Evolutionary conservation across 2,888 invertebrate genomes (phyloP), one percentile per base, ranked within the genome.

Genomic region (Hydropsyche betteni): DNA sequence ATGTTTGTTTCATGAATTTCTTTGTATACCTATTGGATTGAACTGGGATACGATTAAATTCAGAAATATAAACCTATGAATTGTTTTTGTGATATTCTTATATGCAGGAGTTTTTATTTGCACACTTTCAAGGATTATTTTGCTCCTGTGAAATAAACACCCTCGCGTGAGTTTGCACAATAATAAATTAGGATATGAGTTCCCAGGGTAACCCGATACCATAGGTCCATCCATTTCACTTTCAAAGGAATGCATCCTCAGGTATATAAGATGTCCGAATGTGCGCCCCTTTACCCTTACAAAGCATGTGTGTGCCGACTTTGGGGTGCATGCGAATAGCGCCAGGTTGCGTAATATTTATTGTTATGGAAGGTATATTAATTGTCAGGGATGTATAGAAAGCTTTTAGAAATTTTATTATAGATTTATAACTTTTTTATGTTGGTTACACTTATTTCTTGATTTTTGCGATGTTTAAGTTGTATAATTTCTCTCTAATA

Each of bases 171-270:
- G 50, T 53, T 70, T 70, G 70, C 70, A 70, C 70, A 70, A 69
- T 50, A 69, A 69, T 51, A 50, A 69, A 69, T 51, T 69, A 69
- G 70, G 51, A 51, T 53, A 70, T 53, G 53, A 74, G 74, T 79
- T 79, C 79, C 79, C 79, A 79, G 76, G 77, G 79, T 77, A 79
- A 79, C 79, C 79, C 74, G 77, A 79, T 73, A 77, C 75, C 64
- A 64, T 7, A 36, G 64, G 76, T 76, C 76, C 78, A 53, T 68
- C 52, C 61, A 76, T 79, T 79, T 77, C 77, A 72, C 77, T 79
- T 79, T 79, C 77, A 74, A 77, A 70, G 51, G 64, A 75, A 79
- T 77, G 76, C 55, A 75, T 73, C 52, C 52, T 16, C 72, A 72
- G 72, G 72, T 72, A 72, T 12, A 72, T 10, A 44, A 44, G 6